These are phyloP conservation scores for Atrina japonica DNA, from an alignment of 2,888 invertebrate species.

Conservation along the genomic window DNA sequence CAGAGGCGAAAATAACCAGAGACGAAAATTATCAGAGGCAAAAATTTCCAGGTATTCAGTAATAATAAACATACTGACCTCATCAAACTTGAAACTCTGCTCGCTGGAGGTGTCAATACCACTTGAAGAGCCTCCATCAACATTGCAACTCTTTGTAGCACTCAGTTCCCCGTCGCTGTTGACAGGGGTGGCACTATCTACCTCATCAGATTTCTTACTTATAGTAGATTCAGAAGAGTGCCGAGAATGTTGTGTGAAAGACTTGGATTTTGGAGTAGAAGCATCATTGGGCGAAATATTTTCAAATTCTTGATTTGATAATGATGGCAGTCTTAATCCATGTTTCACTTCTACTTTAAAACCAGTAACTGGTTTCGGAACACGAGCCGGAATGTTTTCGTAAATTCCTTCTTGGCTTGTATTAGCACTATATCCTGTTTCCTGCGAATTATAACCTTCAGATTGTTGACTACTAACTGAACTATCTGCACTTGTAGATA, in stretches of 20 bases:
- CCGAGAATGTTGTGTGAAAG: constrained; percentile 4
- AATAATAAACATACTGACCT: constrained; percentile 58
- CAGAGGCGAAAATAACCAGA: too few species aligned
- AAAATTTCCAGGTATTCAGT: too few species aligned
- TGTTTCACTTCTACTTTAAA: constrained; percentile 34
- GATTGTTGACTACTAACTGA: background rate
- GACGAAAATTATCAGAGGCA: too few species aligned
- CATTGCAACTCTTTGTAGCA: constrained; percentile 2
- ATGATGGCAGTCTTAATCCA: constrained; percentile 19
- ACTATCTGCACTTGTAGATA: background rate
- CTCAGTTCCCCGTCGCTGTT: constrained; percentile 68
- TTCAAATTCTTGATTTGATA: constrained; percentile 11
- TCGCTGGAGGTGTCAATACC: constrained; percentile 66
- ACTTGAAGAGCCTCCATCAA: constrained; percentile 55
- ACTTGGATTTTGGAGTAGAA: background rate
- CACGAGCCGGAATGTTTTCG: constrained; percentile 17
- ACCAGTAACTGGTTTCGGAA: background rate
- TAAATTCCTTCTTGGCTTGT: constrained; percentile 23
- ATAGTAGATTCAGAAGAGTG: constrained; percentile 43
- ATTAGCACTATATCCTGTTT: background rate
- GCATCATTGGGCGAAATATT: background rate
- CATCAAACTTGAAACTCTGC: constrained; percentile 59
- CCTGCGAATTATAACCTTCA: background rate
- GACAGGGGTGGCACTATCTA: constrained; percentile 68
- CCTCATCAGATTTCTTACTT: constrained; percentile 59